Evolutionary conservation across 30 jellyfish, hydroid and myxozoan species (phyloP), one percentile per base, ranked within the genome.

Genomic region (Haliclystus octoradiatus): DNA sequence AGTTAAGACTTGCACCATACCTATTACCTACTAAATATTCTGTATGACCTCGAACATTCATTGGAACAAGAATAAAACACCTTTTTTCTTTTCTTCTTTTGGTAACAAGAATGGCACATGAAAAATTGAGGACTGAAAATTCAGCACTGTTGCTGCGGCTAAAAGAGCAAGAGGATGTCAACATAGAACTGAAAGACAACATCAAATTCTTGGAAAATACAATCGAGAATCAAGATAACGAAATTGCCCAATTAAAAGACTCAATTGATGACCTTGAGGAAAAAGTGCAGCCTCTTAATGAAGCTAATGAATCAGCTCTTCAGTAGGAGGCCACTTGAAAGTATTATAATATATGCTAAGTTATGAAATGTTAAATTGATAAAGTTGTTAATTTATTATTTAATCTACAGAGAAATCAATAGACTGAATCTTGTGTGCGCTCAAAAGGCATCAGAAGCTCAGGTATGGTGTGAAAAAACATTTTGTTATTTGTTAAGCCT

Each of bases 191-290:
- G n/a, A n/a, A n/a, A 89, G 98, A 68, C 31, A 81, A 89, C 63
- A 49, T 76, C 34, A 49, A 75, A 71, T 72, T 63, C 31, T 69
- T 89, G 52, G 95, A 89, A 26, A 30, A 35, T 65, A 79, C 82
- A 32, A 89, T 92, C 0, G 98, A 89, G 66, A 81, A 79, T 40
- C 98, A 89, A 71, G 98, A 89, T 50, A 95, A 88, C 52, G 98
- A 88, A 33, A 88, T 81, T 26, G 52, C 95, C 29, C 50, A 63
- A 40, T 29, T 88, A 67, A 88, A 81, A 67, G 98, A 88, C 26
- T 71, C 77, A 62, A 19, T 81, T 3, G 98, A 88, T 76, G 98
- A 88, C 34, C 68, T 79, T 0, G 95, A 81, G 25, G 98, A 88
- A 70, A 75, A 76, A 33, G 30, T 65, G 71, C 68, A 5, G 9